These are phyloP conservation scores for Pseudoips prasinana DNA, from an alignment of 2,888 invertebrate genomes.

Conservation along the genomic window DNA sequence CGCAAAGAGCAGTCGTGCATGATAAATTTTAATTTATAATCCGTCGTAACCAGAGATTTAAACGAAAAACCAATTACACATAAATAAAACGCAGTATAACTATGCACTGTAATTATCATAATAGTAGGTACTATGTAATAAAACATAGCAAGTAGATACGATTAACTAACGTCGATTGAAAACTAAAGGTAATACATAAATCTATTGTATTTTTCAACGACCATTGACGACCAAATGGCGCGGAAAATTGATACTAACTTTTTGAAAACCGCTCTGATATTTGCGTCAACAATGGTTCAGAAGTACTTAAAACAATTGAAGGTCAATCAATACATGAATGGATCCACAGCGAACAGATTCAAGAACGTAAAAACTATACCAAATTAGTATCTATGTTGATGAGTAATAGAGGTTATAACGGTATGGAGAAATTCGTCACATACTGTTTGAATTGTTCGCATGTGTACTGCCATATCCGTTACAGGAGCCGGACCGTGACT, in stretches of 20 bases:
- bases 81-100: no score
- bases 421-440: slow-evolving; percentile 8
- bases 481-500: slow-evolving; percentile 42
- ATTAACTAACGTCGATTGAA: neutral
- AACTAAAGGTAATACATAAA: slow-evolving; percentile 1
- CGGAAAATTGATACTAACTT: slow-evolving; percentile 18
- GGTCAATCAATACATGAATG: slow-evolving; percentile 19
- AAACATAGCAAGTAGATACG: no score
- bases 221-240: slow-evolving; percentile 23
- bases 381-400: slow-evolving; percentile 15
- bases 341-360: slow-evolving; percentile 5
- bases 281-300: slow-evolving; percentile 26
- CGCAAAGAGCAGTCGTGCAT: neutral
- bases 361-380: slow-evolving; percentile 6
- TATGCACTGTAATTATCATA: no score
- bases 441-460: slow-evolving; percentile 21
- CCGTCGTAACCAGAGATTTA: neutral
- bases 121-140: no score
- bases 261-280: slow-evolving; percentile 21
- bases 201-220: slow-evolving; percentile 17
- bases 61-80: no score
- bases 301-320: slow-evolving; percentile 29
- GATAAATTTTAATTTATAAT: neutral
- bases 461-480: slow-evolving; percentile 50
- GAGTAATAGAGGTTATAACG: slow-evolving; percentile 12